Evolutionary conservation across 2,888 invertebrate genomes (phyloP).

Genomic region (Caenorhabditis sp.): DNA sequence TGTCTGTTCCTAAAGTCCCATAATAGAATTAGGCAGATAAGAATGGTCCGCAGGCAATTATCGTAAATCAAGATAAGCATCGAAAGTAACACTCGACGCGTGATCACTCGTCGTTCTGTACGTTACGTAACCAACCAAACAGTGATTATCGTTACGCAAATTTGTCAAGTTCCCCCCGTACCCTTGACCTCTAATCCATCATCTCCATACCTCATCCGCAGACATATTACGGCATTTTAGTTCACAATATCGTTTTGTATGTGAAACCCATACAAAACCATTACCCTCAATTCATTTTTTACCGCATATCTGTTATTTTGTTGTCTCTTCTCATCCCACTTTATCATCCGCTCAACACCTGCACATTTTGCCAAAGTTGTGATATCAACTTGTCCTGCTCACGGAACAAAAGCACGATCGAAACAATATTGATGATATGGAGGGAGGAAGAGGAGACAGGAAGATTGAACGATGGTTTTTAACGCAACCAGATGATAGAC

Average conservation of each 20-base stretch:
- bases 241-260: background rate
- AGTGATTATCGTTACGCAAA: slow-evolving; percentile 63
- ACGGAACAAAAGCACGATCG: slow-evolving; percentile 24
- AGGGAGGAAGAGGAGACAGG: slow-evolving; percentile 25
- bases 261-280: too few species aligned
- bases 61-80: slow-evolving; percentile 65
- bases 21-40: slow-evolving; percentile 37
- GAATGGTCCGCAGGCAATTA: slow-evolving; percentile 30
- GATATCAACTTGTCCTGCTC: background rate
- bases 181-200: slow-evolving; percentile 43
- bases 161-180: slow-evolving; percentile 50
- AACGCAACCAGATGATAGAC: slow-evolving; percentile 64
- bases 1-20: slow-evolving; percentile 10
- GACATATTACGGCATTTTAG: slow-evolving; percentile 3
- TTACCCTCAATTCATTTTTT: background rate
- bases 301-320: background rate
- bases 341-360: slow-evolving; percentile 14
- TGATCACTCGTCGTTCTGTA: slow-evolving; percentile 48
- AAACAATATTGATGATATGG: slow-evolving; percentile 66
- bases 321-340: background rate
- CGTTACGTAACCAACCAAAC: slow-evolving; percentile 56
- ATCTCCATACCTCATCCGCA: background rate
- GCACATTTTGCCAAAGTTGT: slow-evolving; percentile 1
- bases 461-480: slow-evolving; percentile 68
- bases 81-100: slow-evolving; percentile 48